Evolutionary conservation across 2,888 invertebrate genomes (phyloP), one percentile per base, ranked within the genome.

Genomic region (Octonoba sinensis): DNA sequence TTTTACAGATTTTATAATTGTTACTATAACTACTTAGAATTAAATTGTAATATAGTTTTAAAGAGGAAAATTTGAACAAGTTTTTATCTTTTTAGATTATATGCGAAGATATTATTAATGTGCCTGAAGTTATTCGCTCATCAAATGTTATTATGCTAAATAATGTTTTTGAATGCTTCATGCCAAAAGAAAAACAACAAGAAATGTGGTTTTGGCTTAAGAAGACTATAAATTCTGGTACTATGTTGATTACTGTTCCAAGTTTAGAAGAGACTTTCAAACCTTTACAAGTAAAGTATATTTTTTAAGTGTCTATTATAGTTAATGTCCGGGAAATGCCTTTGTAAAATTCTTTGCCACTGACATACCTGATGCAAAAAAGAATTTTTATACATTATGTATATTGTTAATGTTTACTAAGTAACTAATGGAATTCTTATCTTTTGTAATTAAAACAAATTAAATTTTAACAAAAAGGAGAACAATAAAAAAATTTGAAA

Each of bases 101-200:
- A 3, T 89, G 92, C 86, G 91, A 91, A 27, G 91, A 92, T 87
- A 89, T 93, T 49, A 89, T 91, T 85, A 89, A 91, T 15, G 89
- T 90, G 81, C 87, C 89, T 82, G 91, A 92, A 81, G 86, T 92
- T 47, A 87, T 93, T 20, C 86, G 89, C 76, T 87, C 88, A 76
- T 91, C 92, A 16, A 91, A 93, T 87, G 89, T 91, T 0, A 89
- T 93, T 70, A 88, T 93, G 36, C 88, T 93, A 74, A 91, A 93
- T 85, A 93, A 93, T 88, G 91, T 92, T 1, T 91, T 93, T 86
- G 93, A 93, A 86, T 93, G 93, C 87, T 93, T 93, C 89, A 88
- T 92, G 79, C 88, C 91, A 57, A 87, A 88, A 73, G 90, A 91
- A 47, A 90, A 91, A 75, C 93, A 93, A 86, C 90, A 88, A 83